A percentile compares a stretch with the other conserved stretches of the same genome.
These are phyloP conservation scores for Numenius phaeopus DNA, from an alignment of 2,797 vertebrate species.

Conservation along the genomic window DNA sequence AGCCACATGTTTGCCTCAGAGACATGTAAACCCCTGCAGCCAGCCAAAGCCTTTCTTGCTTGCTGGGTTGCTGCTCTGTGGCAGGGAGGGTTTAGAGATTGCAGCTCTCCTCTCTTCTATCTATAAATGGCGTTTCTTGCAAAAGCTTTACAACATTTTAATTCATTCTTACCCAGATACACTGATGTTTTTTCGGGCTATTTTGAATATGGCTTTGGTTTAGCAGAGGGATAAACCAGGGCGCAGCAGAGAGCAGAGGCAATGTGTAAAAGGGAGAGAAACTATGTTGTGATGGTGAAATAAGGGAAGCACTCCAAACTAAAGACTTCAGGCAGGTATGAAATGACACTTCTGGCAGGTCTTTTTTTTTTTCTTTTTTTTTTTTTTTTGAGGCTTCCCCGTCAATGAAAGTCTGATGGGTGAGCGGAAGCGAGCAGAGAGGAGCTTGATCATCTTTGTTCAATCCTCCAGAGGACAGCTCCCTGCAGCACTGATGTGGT, in stretches of 20 bases:
- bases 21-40: neutral
- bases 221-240: neutral
- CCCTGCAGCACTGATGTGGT: neutral
- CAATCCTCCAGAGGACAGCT: constrained; percentile 40
- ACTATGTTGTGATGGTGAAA: neutral
- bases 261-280: neutral
- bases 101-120: neutral
- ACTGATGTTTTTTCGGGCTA: neutral
- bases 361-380: neutral
- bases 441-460: constrained; percentile 50
- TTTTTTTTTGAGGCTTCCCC: neutral
- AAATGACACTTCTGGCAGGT: constrained; percentile 57
- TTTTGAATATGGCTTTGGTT: neutral
- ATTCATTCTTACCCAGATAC: neutral
- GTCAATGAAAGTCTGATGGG: constrained; percentile 26
- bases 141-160: neutral
- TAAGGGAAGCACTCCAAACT: neutral
- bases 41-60: neutral
- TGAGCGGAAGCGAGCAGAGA: constrained; percentile 40
- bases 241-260: neutral
- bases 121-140: neutral
- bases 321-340: constrained; percentile 24
- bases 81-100: neutral
- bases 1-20: neutral
- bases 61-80: neutral